Conservation (phyloP, 2,113 vertebrate species). For the Meles meles region DNA sequence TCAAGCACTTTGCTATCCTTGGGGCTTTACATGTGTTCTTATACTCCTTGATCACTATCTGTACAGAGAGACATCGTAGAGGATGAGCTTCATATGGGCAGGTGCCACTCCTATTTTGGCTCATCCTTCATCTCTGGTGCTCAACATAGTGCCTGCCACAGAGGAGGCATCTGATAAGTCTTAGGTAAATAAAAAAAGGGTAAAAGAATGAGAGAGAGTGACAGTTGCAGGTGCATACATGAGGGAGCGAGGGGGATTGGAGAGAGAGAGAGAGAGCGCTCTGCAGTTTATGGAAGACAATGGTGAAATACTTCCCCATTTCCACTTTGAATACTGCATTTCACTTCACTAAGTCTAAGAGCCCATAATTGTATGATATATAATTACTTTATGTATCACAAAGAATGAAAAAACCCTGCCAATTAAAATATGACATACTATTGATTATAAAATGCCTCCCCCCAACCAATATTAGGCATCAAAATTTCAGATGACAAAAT, state of each 20-base stretch:
- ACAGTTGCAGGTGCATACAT: neutral
- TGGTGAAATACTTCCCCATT: neutral
- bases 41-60: neutral
- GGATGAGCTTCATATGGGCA: neutral
- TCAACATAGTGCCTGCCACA: neutral
- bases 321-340: neutral
- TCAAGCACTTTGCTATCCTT: neutral
- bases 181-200: neutral
- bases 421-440: neutral
- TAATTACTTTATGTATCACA: neutral
- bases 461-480: neutral
- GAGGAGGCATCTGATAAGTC: neutral
- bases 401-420: neutral
- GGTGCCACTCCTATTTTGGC: neutral
- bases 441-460: neutral
- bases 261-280: accelerated
- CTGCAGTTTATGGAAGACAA: neutral
- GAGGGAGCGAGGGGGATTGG: accelerated
- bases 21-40: neutral
- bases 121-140: neutral
- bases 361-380: neutral
- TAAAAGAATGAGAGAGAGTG: neutral
- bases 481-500: neutral
- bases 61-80: neutral
- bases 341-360: neutral